These are phyloP conservation scores for Siniperca obscura DNA, from an alignment of 2,797 vertebrate genomes.

Conservation along the genomic window DNA sequence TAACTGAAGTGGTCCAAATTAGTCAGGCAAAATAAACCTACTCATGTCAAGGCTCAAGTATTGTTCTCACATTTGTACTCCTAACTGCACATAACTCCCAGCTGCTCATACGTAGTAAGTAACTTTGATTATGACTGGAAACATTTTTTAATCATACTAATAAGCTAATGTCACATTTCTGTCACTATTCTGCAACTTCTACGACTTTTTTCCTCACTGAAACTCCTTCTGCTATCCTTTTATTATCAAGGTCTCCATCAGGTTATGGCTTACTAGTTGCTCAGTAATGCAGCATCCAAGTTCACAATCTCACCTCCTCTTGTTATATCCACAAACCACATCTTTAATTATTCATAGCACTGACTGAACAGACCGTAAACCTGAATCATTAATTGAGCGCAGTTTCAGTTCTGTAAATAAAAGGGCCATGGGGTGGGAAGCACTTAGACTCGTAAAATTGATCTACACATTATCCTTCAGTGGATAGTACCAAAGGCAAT, in stretches of 20 bases:
- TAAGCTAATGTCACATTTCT: not conserved
- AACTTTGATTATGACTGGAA: not conserved
- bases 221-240: not conserved
- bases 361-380: conserved; percentile 31
- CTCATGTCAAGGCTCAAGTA: not conserved
- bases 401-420: conserved; percentile 67
- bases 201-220: not conserved
- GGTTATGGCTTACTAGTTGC: not conserved
- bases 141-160: not conserved
- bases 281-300: conserved; percentile 8
- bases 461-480: conserved; percentile 41
- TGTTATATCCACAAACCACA: conserved; percentile 26
- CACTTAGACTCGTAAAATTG: conserved; percentile 52
- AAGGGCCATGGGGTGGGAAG: conserved; percentile 39
- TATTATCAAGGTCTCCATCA: not conserved
- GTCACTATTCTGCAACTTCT: not conserved
- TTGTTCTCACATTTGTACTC: conserved; percentile 1
- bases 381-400: conserved; percentile 44
- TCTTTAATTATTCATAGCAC: conserved; percentile 56
- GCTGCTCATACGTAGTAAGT: conserved; percentile 21
- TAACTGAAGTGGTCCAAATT: not conserved
- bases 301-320: conserved; percentile 8
- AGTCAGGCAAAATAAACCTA: conserved; percentile 14
- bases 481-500: not conserved
- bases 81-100: not conserved